Evolutionary conservation across 2,113 vertebrate species (phyloP).

Genomic region (Actenoides lindsayi): DNA sequence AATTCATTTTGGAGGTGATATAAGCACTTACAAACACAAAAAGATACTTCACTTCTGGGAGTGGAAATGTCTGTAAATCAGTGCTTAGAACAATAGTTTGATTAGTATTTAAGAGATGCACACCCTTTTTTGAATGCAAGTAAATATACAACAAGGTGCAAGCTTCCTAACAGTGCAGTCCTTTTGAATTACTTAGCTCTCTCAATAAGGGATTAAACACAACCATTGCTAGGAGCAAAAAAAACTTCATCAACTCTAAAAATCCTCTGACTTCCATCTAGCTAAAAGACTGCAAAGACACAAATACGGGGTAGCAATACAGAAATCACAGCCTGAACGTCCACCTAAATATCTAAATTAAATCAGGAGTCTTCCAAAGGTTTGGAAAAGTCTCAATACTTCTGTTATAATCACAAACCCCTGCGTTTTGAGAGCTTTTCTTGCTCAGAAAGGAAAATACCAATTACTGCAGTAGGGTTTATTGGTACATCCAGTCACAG

Average conservation of each 20-base stretch:
- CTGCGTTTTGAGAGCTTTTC: not conserved
- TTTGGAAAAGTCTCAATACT: not conserved
- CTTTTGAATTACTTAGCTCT: not conserved
- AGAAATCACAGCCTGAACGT: not conserved
- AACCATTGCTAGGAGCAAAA: not conserved
- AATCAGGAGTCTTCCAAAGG: not conserved
- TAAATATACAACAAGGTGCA: not conserved
- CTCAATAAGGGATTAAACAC: not conserved
- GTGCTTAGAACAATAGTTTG: fast-evolving
- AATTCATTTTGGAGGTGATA: not conserved
- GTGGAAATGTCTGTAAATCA: not conserved
- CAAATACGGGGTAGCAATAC: not conserved
- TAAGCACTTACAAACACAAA: not conserved
- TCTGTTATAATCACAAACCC: not conserved
- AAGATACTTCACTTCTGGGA: not conserved
- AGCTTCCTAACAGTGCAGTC: fast-evolving
- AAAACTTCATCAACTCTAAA: not conserved
- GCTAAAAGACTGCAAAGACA: not conserved
- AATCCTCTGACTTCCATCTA: fast-evolving
- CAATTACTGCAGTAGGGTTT: not conserved
- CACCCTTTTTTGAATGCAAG: not conserved
- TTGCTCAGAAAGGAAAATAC: not conserved
- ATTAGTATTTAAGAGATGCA: not conserved
- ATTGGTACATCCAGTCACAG: fast-evolving
- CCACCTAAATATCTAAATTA: not conserved